Conservation (phyloP, 2,888 invertebrate genomes). For the Nowickia ferox region DNA sequence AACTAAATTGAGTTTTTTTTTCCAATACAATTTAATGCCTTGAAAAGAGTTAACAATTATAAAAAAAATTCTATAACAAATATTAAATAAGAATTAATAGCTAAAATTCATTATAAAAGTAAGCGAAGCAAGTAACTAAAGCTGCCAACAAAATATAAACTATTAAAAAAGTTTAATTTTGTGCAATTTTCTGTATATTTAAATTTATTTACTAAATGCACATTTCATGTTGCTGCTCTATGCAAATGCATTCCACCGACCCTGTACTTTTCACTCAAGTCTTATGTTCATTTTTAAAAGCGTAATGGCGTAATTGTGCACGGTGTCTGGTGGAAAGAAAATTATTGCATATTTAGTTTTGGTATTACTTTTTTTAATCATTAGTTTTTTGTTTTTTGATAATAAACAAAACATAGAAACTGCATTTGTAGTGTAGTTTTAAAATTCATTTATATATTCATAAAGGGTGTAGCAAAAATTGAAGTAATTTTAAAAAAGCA, state of each 20-base stretch:
- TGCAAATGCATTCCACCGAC: slow-evolving; percentile 1
- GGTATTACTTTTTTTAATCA: not conserved
- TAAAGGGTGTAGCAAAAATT: too few relatives aligned
- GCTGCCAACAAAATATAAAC: not conserved
- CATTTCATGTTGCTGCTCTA: slow-evolving; percentile 42
- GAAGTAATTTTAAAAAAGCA: too few relatives aligned
- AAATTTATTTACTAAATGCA: slow-evolving; percentile 64
- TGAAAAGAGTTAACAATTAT: too few relatives aligned
- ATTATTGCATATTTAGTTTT: slow-evolving; percentile 13
- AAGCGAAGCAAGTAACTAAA: not conserved
- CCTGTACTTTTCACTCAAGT: not conserved
- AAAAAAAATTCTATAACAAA: too few relatives aligned
- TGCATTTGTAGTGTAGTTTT: slow-evolving; percentile 32
- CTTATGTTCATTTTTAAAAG: too few relatives aligned
- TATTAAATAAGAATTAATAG: too few relatives aligned
- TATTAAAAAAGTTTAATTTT: slow-evolving; percentile 4
- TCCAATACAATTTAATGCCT: too few relatives aligned
- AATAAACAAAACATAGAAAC: slow-evolving; percentile 44
- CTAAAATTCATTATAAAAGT: too few relatives aligned
- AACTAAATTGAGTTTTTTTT: not conserved
- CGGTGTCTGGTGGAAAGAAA: slow-evolving; percentile 10
- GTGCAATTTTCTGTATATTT: slow-evolving; percentile 20
- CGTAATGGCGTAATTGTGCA: not conserved
- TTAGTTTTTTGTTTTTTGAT: not conserved
- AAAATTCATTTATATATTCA: too few relatives aligned